Evolutionary conservation across 30 jellyfish, hydroid and myxozoan genomes (phyloP), one percentile per base, ranked within the genome.

Genomic region (Hydractinia symbiolongicarpus): DNA sequence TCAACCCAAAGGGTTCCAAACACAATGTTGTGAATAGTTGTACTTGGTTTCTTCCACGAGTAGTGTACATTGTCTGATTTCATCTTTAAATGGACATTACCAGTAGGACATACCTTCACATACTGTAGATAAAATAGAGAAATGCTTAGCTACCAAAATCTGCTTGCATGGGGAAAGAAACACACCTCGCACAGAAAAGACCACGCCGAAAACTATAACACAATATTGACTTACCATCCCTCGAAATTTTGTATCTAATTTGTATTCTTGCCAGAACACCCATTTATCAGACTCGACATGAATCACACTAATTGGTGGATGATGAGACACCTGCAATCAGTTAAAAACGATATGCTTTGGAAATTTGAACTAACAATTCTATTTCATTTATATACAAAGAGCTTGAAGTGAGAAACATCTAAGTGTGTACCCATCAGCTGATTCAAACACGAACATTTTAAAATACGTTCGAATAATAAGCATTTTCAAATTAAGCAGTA

Each of bases 1-100:
- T 90, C 97, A 78, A 84, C 97, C 95, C 95, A 90, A 7, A 90
- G 94, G 5, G 92, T 67, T 64, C 97, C 97, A 62, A 90, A 84
- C 53, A 90, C 95, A 70, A 90, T 90, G 82, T 90, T 90, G 60
- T 90, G 97, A 55, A 90, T 86, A 61, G 81, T 84, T 50, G 97
- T 90, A 62, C 67, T 81, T 20, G 97, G 97, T 67, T 90, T 90
- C 62, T 54, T 81, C 97, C 97, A 90, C 53, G 97, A 90, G 66
- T 81, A 90, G 79, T 90, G 97, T 61, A 72, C 19, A 54, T 86
- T 82, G 82, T 90, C 95, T 9, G 81, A 71, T 55, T 90, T 90
- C 84, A 90, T 85, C 72, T 67, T 78, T 78, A 90, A 72, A 79
- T 90, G 97, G 40, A 90, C 97, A 0, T 85, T 86, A 17, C 97